Evolutionary conservation across 2,113 vertebrate genomes (phyloP).

Genomic region (Tachysurus fulvidraco): DNA sequence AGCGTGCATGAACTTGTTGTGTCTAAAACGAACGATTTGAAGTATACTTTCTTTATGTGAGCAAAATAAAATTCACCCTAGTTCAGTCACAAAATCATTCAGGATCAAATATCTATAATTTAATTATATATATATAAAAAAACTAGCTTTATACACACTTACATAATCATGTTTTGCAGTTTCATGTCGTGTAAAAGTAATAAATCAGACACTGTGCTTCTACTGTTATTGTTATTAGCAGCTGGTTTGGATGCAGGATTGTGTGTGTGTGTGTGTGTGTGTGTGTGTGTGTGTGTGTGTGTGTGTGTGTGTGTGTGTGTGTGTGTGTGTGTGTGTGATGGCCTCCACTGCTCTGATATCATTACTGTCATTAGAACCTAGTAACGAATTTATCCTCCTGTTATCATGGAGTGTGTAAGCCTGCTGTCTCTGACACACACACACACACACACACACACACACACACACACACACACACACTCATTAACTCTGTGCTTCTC

Average conservation of each 20-base stretch:
- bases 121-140: too few relatives aligned
- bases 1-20: too few relatives aligned
- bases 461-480: not conserved
- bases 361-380: not conserved
- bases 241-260: not conserved
- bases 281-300: not conserved
- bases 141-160: too few relatives aligned
- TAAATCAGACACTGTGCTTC: not conserved
- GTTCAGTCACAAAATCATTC: too few relatives aligned
- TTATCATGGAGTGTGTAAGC: not conserved
- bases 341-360: not conserved
- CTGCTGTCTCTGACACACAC: not conserved
- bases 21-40: too few relatives aligned
- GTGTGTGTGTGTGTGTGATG: not conserved
- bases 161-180: too few relatives aligned
- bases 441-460: not conserved
- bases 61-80: too few relatives aligned
- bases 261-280: too few relatives aligned
- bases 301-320: not conserved
- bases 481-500: not conserved
- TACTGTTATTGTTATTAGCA: not conserved
- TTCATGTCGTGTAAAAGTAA: too few relatives aligned
- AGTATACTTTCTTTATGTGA: too few relatives aligned
- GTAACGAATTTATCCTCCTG: constrained; percentile 1
- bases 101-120: too few relatives aligned